Evolutionary conservation across 2,797 vertebrate species (phyloP), one percentile per base, ranked within the genome.

Genomic region (Fistularia commersonii): DNA sequence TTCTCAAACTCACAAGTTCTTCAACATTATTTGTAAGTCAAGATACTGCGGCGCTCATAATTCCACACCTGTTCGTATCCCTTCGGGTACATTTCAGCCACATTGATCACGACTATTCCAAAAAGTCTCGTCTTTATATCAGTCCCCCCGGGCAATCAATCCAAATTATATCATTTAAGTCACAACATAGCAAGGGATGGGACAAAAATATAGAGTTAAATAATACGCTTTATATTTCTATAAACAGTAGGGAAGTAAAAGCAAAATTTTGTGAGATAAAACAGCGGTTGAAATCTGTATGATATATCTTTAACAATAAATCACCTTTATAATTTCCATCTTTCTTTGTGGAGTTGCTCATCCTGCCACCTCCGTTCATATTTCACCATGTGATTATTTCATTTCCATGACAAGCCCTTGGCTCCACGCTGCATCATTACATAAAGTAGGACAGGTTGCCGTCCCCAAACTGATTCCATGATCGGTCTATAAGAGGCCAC

Each of bases 401-500:
- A 69, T 79, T 70, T 81, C 66, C 37, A 69, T 66, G 57, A 66
- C 15, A 44, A 43, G 54, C 49, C 36, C 32, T 47, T 45, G 46
- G 59, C 50, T 43, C 64, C 62, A 61, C 74, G 64, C 74, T 75
- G 54, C 75, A 58, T 77, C 69, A 83, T 78, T 73, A 67, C 57
- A 74, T 23, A 48, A 80, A 70, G 68, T 63, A 68, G 69, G 64
- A 53, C 54, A 58, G 54, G 57, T 44, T 1, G 8, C 47, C 15
- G 53, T 54, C 61, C 74, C 47, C 72, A 54, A 63, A 23, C 23
- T 23, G 68, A 61, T 53, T 68, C 58, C 51, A 48, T 43, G 54
- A 80, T 80, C 69, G 71, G 63, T 59, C 63, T 58, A 37, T 12
- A 12, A 75, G 51, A 67, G 54, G 61, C 66, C 65, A 57, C 2